Evolutionary conservation across 2,888 invertebrate genomes (phyloP), one percentile per base, ranked within the genome.

Genomic region (Taphrorychus bicolor): DNA sequence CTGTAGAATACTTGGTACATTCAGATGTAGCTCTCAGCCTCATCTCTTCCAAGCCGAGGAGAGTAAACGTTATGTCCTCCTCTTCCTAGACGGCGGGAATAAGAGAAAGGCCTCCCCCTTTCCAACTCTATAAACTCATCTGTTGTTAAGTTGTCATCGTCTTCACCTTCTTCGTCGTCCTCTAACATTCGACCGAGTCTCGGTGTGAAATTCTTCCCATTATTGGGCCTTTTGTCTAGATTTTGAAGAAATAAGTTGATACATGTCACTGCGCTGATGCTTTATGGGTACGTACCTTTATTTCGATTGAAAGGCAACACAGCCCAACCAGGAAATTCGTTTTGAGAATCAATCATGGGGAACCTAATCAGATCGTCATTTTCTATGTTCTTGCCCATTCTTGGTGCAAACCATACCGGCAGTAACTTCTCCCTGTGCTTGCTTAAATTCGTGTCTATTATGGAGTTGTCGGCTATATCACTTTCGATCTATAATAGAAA

Each of bases 1-100:
- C 32, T 32, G 11, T 32, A 32, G 32, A 32, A 32, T 11, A 3
- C n/a, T n/a, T n/a, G n/a, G n/a, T n/a, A 11, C 32, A 2, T 3
- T 52, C 22, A 52, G 11, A 22, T 11, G 21, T 49, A 57, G 16
- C 11, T 32, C 5, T 21, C 19, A 16, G 51, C 24, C 17, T 65
- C 65, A 16, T 76, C 74, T 70, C 77, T 74, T 70, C 84, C 84
- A 72, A 83, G 77, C 75, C 83, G 79, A 68, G 83, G 83, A 71
- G 81, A 82, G 77, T 83, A 84, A 62, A 82, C 82, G 67, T 81
- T 80, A 17, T 19, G 18, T 11, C 19, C 18, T 11, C 19, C 19
- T 22, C 22, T 52, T 7, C 52, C 22, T 5, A 7, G 14, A 5
- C 48, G 48, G 16, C 14, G 48, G 16, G 11, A 48, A 48, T 16